Conservation (phyloP, 1,140 invertebrate species). For the Meteorus sp. region DNA sequence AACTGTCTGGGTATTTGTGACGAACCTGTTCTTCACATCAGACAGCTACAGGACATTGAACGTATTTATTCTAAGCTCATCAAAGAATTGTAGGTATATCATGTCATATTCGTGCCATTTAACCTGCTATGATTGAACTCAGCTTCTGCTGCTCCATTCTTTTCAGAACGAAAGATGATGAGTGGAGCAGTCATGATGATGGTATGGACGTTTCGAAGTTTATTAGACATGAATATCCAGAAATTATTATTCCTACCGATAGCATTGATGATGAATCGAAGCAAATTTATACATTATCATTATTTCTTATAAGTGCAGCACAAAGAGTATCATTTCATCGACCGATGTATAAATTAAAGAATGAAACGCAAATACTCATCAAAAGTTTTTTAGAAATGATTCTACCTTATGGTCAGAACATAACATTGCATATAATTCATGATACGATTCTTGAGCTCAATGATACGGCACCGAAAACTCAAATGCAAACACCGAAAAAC, state of each 20-base stretch:
- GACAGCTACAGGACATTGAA: constrained; percentile 9
- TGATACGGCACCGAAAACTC: constrained; percentile 22
- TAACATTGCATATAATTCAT: constrained; percentile 42
- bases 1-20: constrained; percentile 23
- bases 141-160: neutral
- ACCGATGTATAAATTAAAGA: constrained; percentile 46
- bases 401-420: constrained; percentile 42
- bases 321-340: constrained; percentile 45
- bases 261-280: constrained; percentile 19
- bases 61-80: constrained; percentile 14
- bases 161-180: constrained; percentile 1
- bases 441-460: constrained; percentile 35
- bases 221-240: constrained; percentile 49
- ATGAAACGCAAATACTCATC: constrained; percentile 50
- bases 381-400: constrained; percentile 51
- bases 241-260: constrained; percentile 34
- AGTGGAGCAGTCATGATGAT: neutral
- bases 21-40: neutral
- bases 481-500: constrained; percentile 32
- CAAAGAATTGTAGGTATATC: constrained; percentile 8
- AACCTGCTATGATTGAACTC: neutral
- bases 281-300: constrained; percentile 39
- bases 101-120: neutral
- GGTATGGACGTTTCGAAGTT: constrained; percentile 10
- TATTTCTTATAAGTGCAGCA: constrained; percentile 46